These are phyloP conservation scores for Callopanchax toddi DNA, from an alignment of 2,113 vertebrate species.

Conservation along the genomic window DNA sequence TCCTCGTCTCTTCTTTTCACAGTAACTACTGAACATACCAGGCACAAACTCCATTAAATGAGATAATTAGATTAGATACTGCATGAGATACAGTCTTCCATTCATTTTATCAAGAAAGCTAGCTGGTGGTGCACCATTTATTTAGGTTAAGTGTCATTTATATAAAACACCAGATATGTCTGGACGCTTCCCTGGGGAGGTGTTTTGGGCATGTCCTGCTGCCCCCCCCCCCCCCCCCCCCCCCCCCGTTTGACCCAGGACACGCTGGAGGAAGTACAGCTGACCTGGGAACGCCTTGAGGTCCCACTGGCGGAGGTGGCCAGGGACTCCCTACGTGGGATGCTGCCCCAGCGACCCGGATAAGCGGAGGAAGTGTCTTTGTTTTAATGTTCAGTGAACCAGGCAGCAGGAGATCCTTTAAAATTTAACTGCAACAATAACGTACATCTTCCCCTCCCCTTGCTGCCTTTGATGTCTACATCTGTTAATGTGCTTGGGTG, in stretches of 20 bases:
- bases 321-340: too few relatives aligned
- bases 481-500: conserved; percentile 53
- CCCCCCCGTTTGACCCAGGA: too few relatives aligned
- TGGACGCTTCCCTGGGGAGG: too few relatives aligned
- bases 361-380: neutral
- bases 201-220: too few relatives aligned
- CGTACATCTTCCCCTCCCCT: neutral
- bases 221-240: too few relatives aligned
- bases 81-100: neutral
- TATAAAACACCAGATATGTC: too few relatives aligned
- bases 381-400: conserved; percentile 13
- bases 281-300: too few relatives aligned
- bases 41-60: conserved; percentile 7
- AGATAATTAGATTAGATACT: conserved; percentile 27
- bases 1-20: neutral
- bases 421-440: conserved; percentile 3
- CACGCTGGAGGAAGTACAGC: too few relatives aligned
- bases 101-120: neutral
- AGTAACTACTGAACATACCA: conserved; percentile 34
- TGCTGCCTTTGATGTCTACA: conserved; percentile 49
- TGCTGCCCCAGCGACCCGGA: too few relatives aligned
- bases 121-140: neutral
- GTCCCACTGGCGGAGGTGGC: too few relatives aligned
- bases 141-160: too few relatives aligned
- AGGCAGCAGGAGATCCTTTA: neutral